Evolutionary conservation across 2,888 invertebrate species (phyloP), one percentile per base, ranked within the genome.

Genomic region (Orthosia cruda): DNA sequence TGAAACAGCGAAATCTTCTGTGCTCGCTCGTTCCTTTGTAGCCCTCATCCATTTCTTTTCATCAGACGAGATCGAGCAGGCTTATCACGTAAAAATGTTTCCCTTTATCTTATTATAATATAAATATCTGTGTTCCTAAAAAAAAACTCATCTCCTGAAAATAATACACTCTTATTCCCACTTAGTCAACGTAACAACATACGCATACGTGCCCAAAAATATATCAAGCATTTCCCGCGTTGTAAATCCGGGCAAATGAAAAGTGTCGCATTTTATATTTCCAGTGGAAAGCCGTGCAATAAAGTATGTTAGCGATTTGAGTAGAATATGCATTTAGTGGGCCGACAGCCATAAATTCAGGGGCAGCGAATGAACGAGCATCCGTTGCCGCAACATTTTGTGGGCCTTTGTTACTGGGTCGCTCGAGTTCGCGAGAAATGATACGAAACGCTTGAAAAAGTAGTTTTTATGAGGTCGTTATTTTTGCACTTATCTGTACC

Each of bases 291-390:
- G 90, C 89, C 89, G 75, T 87, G 91, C 90, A 88, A 92, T 93
- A 92, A 91, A 93, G 91, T 90, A 91, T 90, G 90, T 89, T 88
- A 88, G 91, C 92, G 91, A 92, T 93, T 92, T 91, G 89, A 89
- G 91, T 88, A 91, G 92, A 93, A 93, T 94, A 93, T 93, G 93
- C 93, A 94, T 93, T 93, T 93, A 92, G 92, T 89, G 81, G 89
- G 90, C 88, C 91, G 92, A 91, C 91, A 91, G 90, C 91, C 83
- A 93, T 94, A 94, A 93, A 93, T 93, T 91, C 88, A 89, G 87
- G 79, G 85, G 81, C 89, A 90, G 88, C 86, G 89, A 91, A 92
- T 91, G 91, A 92, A 91, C 89, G 92, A 91, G 91, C 90, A 89
- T 90, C 92, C 92, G 92, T 86, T 89, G 74, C 85, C 88, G 87